Base-by-base conservation (phyloP, 2,888 invertebrate species). In the Trichacis sp. region DNA sequence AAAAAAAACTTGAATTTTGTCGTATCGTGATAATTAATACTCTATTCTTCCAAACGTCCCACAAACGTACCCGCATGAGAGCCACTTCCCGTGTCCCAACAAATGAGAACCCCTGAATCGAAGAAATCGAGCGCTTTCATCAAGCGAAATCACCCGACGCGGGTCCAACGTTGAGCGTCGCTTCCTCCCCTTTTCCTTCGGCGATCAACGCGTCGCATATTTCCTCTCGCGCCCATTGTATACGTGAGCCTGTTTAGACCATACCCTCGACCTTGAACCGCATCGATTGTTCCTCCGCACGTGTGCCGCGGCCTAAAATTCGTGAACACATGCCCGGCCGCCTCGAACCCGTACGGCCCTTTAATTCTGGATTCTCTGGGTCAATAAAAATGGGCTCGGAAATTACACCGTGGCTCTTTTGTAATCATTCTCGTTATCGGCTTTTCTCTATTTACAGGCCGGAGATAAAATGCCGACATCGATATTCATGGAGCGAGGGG, bases 191-290 rank as follows among this genome's bases (percentile, higher is more conserved):
- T 15, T 15, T 40, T 36, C 11, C n/a, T 8, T 12, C 15, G 2
- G 6, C 15, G 2, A 40, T 40, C 40, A 40, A 12, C 15, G 14
- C 15, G n/a, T n/a, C 40, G 40, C 14, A 40, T 40, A 40, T 40
- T 40, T 15, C 15, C 12, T 40, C 8, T 40, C 40, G 40, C 15
- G 14, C 24, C 8, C 24, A 24, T 24, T 24, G 24, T 24, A 24
- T 8, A 24, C 47, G 47, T 47, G 40, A 38, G 38, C 40, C 49
- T 60, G 57, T 52, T 49, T 54, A 64, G 58, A 68, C 64, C 59
- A 64, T 68, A 61, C 58, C 51, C 68, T 52, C 64, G 68, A 68
- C 68, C 68, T 68, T 68, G 68, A 64, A 56, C 54, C 51, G 42
- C 58, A 68, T 68, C 64, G 64, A 64, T 64, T 64, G 52, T 55